These are phyloP conservation scores for Rhadinocentrus ornatus DNA, from an alignment of 2,797 vertebrate species.

Conservation along the genomic window DNA sequence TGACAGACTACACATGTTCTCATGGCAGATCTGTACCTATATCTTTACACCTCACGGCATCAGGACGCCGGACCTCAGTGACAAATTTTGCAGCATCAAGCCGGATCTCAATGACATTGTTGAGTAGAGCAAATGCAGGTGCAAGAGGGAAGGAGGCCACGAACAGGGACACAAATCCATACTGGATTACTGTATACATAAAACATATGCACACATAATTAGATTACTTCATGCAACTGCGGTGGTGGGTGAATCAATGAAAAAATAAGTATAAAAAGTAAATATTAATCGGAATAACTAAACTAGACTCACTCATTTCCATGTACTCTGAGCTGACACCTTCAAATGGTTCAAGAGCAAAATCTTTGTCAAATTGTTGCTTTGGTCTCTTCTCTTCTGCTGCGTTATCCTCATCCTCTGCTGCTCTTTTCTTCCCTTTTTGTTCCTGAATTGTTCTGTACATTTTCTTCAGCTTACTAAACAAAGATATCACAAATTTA, in stretches of 20 bases:
- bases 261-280: not conserved
- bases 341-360: constrained; percentile 91
- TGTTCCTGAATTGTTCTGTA: constrained; percentile 89
- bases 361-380: constrained; percentile 92
- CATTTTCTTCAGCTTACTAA: constrained; percentile 86
- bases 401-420: constrained; percentile 66
- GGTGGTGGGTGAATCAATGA: not conserved
- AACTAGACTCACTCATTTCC: constrained; percentile 94
- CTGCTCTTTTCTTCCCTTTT: constrained; percentile 75
- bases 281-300: too few species aligned
- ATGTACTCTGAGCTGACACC: constrained; percentile 96
- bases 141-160: constrained; percentile 97
- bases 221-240: not conserved
- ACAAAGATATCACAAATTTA: constrained; percentile 1
- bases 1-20: constrained; percentile 5
- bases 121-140: constrained; percentile 93
- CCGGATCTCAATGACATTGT: constrained; percentile 96
- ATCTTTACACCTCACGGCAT: constrained; percentile 93
- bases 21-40: constrained; percentile 84
- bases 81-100: constrained; percentile 97
- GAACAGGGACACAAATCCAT: constrained; percentile 96
- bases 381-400: constrained; percentile 76
- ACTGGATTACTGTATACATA: constrained; percentile 90
- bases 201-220: constrained; percentile 29
- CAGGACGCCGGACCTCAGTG: constrained; percentile 90